Conservation (phyloP, 2,888 invertebrate genomes). For the Stenodema calcarata region DNA sequence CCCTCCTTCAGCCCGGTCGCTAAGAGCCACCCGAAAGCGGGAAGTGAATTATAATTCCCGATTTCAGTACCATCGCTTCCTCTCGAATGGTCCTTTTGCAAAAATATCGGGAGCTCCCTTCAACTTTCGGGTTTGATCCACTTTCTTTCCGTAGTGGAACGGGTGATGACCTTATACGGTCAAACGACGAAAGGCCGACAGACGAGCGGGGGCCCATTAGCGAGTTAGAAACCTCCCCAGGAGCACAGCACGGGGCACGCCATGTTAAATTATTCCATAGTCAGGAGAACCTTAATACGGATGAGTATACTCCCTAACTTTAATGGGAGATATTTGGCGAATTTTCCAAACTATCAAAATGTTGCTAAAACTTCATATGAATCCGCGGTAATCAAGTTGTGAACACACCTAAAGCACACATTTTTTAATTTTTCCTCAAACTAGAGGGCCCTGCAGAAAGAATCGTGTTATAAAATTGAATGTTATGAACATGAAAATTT, state of each 20-base stretch:
- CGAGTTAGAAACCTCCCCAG: not conserved
- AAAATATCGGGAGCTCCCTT: not conserved
- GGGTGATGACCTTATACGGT: constrained; percentile 3
- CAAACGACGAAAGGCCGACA: constrained; percentile 15
- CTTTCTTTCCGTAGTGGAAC: constrained; percentile 17
- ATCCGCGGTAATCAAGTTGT: too few species aligned
- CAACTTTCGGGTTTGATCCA: constrained; percentile 7
- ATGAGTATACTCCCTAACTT: too few species aligned
- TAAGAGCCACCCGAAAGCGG: too few species aligned
- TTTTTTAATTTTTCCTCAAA: too few species aligned
- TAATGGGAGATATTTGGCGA: too few species aligned
- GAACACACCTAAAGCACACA: too few species aligned
- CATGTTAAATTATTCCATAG: not conserved
- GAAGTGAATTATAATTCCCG: not conserved
- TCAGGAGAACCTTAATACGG: not conserved
- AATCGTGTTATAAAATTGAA: too few species aligned
- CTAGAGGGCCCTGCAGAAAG: too few species aligned
- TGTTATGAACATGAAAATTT: too few species aligned
- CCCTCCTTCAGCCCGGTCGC: too few species aligned
- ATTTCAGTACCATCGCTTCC: not conserved
- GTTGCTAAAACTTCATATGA: too few species aligned
- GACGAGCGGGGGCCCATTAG: not conserved
- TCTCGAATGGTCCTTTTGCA: not conserved
- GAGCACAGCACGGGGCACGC: not conserved
- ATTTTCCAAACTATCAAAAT: too few species aligned